Conservation (phyloP, 2,797 vertebrate genomes). For the Gambusia yucatana region DNA sequence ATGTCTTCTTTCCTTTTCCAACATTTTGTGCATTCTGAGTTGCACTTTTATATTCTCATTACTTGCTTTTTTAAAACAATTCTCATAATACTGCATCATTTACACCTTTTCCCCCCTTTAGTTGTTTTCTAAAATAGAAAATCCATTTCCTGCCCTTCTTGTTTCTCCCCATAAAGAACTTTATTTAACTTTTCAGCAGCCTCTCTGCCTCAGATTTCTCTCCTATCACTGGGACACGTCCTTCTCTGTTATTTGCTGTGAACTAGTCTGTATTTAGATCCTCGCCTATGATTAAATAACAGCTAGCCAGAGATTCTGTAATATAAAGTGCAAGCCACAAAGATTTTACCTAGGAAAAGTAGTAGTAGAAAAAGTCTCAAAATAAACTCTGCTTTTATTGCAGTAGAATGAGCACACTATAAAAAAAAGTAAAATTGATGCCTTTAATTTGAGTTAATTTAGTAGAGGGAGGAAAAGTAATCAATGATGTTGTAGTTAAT, state of each 20-base stretch:
- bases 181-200: neutral
- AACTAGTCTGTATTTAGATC: neutral
- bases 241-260: neutral
- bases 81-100: neutral
- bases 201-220: neutral
- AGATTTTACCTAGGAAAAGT: neutral
- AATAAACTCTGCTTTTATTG: neutral
- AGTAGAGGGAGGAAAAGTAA: neutral
- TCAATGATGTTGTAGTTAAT: neutral
- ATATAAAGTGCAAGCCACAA: neutral
- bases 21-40: neutral
- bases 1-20: neutral
- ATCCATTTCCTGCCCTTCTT: neutral
- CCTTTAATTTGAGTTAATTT: neutral
- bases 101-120: neutral
- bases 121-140: constrained; percentile 9
- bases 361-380: neutral
- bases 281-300: neutral
- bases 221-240: neutral
- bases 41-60: neutral
- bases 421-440: neutral
- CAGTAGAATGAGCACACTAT: neutral
- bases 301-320: neutral
- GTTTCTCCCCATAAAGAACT: neutral
- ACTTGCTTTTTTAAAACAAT: neutral